Evolutionary conservation across 1,140 invertebrate genomes (phyloP).

Genomic region (Ostrea denselamellosa): DNA sequence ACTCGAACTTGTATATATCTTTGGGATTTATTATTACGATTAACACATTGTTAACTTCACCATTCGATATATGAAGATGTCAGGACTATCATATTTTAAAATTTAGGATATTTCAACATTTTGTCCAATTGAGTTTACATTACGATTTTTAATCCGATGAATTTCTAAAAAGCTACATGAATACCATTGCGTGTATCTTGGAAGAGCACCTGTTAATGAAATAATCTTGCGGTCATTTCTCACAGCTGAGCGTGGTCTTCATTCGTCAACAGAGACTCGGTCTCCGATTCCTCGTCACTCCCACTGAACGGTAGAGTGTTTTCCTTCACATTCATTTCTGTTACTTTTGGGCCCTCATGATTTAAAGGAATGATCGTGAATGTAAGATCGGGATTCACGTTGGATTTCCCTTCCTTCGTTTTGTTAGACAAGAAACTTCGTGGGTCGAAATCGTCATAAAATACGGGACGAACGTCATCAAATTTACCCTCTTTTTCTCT

Average conservation of each 20-base stretch:
- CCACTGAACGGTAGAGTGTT: slow-evolving; percentile 1
- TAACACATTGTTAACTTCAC: no score
- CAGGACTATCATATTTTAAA: no score
- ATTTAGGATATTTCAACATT: no score
- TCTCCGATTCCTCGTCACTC: slow-evolving; percentile 26
- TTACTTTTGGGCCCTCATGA: neutral
- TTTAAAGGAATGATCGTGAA: neutral
- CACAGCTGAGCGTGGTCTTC: neutral
- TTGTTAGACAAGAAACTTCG: slow-evolving; percentile 2
- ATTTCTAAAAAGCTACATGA: neutral
- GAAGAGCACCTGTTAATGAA: neutral
- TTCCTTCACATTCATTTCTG: slow-evolving; percentile 4
- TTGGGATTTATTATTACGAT: no score
- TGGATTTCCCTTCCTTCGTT: neutral
- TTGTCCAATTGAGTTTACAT: neutral
- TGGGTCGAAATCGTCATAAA: slow-evolving; percentile 38
- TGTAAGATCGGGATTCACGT: slow-evolving; percentile 9
- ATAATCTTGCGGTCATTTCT: neutral
- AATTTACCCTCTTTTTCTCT: neutral
- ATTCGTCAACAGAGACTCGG: neutral
- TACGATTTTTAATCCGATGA: neutral
- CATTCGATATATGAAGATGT: no score
- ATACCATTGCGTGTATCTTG: neutral
- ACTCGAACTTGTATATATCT: no score
- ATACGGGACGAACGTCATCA: slow-evolving; percentile 35